A percentile compares a stretch with the other conserved stretches of the same genome.
Conservation (phyloP, 2,888 invertebrate genomes). For the Drosophila mercatorum region DNA sequence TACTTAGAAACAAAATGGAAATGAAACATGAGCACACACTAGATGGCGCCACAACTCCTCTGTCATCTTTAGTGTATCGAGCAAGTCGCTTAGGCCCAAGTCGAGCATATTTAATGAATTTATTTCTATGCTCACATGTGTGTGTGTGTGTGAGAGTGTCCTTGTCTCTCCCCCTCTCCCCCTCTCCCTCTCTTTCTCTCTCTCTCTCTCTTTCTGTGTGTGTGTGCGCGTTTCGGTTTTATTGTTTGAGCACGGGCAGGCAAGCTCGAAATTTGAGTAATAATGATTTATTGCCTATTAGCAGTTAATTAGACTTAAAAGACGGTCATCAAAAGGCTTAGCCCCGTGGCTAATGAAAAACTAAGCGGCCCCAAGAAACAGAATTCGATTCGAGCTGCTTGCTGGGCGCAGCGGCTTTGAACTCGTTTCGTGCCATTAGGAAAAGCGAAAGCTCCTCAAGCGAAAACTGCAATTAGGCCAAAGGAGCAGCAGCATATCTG, state of each 20-base stretch:
- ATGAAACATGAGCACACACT: neutral
- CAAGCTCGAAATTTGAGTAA: constrained; percentile 72
- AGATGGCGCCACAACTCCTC: neutral
- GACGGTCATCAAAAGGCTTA: constrained; percentile 74
- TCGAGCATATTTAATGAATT: constrained; percentile 55
- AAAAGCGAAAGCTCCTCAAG: constrained; percentile 63
- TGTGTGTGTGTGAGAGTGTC: constrained; percentile 1
- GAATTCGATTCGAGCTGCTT: neutral
- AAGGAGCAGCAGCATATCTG: constrained; percentile 5
- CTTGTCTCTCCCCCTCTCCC: neutral
- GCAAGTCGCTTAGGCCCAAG: constrained; percentile 15
- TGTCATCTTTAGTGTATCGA: constrained; percentile 27
- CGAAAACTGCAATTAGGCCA: constrained; percentile 74
- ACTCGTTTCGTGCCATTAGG: constrained; percentile 74
- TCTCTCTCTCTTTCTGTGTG: neutral
- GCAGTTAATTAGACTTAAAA: constrained; percentile 81
- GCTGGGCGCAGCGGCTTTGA: constrained; percentile 52
- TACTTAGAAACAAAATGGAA: neutral
- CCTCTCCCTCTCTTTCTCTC: too few relatives aligned
- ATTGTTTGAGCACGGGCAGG: constrained; percentile 47
- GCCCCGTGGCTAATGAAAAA: constrained; percentile 74
- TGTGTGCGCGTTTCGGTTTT: constrained; percentile 34
- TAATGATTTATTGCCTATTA: constrained; percentile 80
- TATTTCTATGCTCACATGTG: constrained; percentile 51
- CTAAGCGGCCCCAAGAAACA: constrained; percentile 51